Evolutionary conservation across 1,140 invertebrate species (phyloP), one percentile per base, ranked within the genome.

Genomic region (Acyrthosiphon pisum): DNA sequence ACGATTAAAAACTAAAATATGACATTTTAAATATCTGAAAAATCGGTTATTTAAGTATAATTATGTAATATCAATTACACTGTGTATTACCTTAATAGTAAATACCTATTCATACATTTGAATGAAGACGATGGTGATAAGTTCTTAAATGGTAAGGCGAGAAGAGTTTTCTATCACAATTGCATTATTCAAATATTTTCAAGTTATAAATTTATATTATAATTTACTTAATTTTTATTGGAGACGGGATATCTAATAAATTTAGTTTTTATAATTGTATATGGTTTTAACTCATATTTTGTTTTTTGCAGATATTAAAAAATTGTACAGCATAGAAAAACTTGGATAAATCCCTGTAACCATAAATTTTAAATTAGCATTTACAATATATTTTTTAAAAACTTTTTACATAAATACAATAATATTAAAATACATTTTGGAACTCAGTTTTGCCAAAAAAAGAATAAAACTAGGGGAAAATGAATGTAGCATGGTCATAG

Each of bases 331-430:
- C 3, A 90, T 53, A 35, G 35, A 53, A 56, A 23, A 20, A 14
- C 7, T 60, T 90, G 88, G 88, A 68, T 60, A 90, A 60, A 68
- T 68, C 89, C 44, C 37, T 44, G 37, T 46, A 44, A 90, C 53
- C 18, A 60, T 44, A 37, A 9, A 22, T 90, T 60, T 56, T 30
- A 44, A 60, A 30, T 44, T 44, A 60, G 41, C 44, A 44, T 60
- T 41, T 90, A 89, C n/a, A 89, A 48, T 50, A 22, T 44, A 84
- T 48, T 20, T 53, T 53, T 53, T 53, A 37, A 53, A 89, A 9
- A 90, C n/a, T 60, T 60, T 90, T 41, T 90, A 90, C 53, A 90
- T 44, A 44, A 44, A 90, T 60, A 90, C 37, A 44, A 30, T 90
- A 60, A 44, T 26, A 60, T 11, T 56, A 41, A 41, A 48, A 87